Evolutionary conservation across 2,888 invertebrate species (phyloP), one percentile per base, ranked within the genome.

Genomic region (Andrena marginata): DNA sequence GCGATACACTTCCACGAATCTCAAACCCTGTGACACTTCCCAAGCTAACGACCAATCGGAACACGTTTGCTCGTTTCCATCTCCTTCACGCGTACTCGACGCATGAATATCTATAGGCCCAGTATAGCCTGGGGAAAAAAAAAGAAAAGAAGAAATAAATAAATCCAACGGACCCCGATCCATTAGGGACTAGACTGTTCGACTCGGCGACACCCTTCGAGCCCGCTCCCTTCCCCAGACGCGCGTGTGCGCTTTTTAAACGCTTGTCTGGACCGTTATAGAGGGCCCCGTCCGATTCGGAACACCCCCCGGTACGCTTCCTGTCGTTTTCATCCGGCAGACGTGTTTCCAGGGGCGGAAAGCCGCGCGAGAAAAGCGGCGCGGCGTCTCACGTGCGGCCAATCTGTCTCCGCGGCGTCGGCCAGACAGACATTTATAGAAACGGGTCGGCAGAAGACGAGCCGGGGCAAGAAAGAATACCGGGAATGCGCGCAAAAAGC

Each of bases 271-370:
- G 60, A 73, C 68, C 82, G 73, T 72, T 73, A 56, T 26, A 20
- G 29, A 65, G 75, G 42, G 64, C 16, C 26, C 42, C 29, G 60
- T 49, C 56, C 56, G 71, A 76, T 80, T 76, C 23, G 67, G 51
- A 49, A 72, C 67, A 62, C 35, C 64, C 70, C 26, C 70, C 56
- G 26, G 63, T 60, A 77, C 74, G 67, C 78, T 89, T 88, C 88
- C 89, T 86, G 89, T 82, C 88, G 79, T 89, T 88, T 84, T 75
- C 82, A 65, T 60, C 79, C 59, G 62, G 29, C 59, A 64, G 23
- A 51, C 70, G 71, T 31, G 78, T 78, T 71, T 60, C 31, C 59
- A 67, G 49, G 73, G 77, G 70, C 54, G 77, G 56, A 78, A 82
- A 72, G 76, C 65, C 60, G 20, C 54, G n/a, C 68, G 80, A 60